Evolutionary conservation across 2,113 vertebrate species (phyloP).

Genomic region (Maccullochella peelii): DNA sequence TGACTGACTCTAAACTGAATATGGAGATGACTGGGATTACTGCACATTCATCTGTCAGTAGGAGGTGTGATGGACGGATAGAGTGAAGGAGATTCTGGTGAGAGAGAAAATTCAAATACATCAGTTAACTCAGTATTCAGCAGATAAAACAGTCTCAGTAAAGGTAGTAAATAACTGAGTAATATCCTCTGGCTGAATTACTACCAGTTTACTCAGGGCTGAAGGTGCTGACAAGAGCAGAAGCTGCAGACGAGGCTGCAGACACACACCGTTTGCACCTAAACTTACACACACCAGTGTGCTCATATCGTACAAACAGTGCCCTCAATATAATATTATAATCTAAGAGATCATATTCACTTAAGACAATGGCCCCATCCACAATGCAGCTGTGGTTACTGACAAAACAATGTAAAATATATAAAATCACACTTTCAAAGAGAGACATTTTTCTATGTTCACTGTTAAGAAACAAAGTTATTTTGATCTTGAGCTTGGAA

Average conservation of each 20-base stretch:
- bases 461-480: not conserved
- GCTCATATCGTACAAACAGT: not conserved
- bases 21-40: slow-evolving; percentile 6
- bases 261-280: slow-evolving; percentile 17
- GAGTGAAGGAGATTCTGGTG: slow-evolving; percentile 16
- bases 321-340: not conserved
- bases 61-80: not conserved
- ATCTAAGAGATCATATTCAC: not conserved
- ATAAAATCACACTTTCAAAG: not conserved
- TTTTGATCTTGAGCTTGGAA: not conserved
- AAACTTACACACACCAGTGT: not conserved
- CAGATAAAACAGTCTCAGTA: slow-evolving; percentile 39
- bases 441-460: not conserved
- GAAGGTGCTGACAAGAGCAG: slow-evolving; percentile 29
- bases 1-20: slow-evolving; percentile 27
- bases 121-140: slow-evolving; percentile 18
- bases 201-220: slow-evolving; percentile 19
- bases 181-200: slow-evolving; percentile 39
- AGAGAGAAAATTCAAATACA: slow-evolving; percentile 46
- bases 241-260: not conserved
- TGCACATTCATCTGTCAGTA: slow-evolving; percentile 46
- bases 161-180: slow-evolving; percentile 54
- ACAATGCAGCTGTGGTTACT: not conserved
- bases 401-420: not conserved
- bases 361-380: slow-evolving; percentile 10